A percentile compares a stretch with the other conserved stretches of the same genome.
Evolutionary conservation across 2,888 invertebrate genomes (phyloP).

Genomic region (Drosophila villosipedis): DNA sequence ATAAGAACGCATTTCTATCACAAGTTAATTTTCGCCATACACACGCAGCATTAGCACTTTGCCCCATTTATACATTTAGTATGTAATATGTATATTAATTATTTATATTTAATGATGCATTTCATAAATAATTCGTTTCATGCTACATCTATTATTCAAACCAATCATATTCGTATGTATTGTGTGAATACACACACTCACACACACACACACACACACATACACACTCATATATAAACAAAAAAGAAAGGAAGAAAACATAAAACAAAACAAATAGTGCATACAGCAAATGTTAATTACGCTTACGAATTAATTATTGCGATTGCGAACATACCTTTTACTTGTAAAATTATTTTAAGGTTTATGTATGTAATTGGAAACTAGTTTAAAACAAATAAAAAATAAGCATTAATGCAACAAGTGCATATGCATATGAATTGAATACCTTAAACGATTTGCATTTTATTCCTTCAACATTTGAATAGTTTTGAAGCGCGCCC

Average conservation of each 20-base stretch:
- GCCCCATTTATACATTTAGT: constrained; percentile 35
- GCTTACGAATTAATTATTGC: constrained; percentile 55
- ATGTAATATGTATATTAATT: constrained; percentile 48
- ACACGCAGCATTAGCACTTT: constrained; percentile 37
- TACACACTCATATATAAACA: neutral
- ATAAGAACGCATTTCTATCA: constrained; percentile 1
- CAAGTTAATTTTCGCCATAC: constrained; percentile 33
- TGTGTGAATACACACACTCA: constrained; percentile 15
- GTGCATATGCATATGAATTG: constrained; percentile 32
- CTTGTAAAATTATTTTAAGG: constrained; percentile 55
- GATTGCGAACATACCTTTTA: constrained; percentile 55
- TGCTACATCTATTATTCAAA: constrained; percentile 28
- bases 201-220: neutral
- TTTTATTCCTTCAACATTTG: neutral
- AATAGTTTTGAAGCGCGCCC: neutral
- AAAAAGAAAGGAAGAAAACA: neutral
- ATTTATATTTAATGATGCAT: constrained; percentile 46
- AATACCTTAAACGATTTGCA: constrained; percentile 15
- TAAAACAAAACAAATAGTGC: constrained; percentile 30
- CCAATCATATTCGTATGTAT: constrained; percentile 28
- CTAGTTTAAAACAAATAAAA: constrained; percentile 60
- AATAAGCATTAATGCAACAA: constrained; percentile 42
- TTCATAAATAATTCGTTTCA: constrained; percentile 43
- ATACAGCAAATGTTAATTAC: constrained; percentile 54
- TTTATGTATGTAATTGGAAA: constrained; percentile 62